Base-by-base conservation (phyloP, 2,888 invertebrate genomes). In the Drosophila lutescens region DNA sequence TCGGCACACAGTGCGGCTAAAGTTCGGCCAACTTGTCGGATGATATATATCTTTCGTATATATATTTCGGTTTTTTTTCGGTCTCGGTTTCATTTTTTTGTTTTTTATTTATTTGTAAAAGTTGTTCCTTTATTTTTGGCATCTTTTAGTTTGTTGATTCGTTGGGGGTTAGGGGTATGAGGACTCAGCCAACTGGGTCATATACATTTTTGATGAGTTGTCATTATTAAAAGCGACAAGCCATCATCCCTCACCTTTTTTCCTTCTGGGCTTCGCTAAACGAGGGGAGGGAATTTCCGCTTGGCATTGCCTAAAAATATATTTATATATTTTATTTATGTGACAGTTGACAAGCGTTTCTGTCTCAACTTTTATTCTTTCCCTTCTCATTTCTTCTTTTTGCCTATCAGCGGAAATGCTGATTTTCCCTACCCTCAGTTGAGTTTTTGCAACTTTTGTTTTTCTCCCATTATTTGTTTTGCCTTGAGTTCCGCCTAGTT, bases 171-270 rank as follows among this genome's bases (percentile, higher is more conserved):
- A 23, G 56, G 60, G 63, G 57, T n/a, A 40, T 30, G 50, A 30
- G 30, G 69, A 73, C 65, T 41, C 32, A 13, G 62, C 72, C 86
- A 89, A 89, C 84, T 90, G 82, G 90, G 90, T 89, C 89, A 89
- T 89, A 88, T 89, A 87, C 76, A 90, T 89, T 87, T 89, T 89
- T 89, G 89, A 89, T 89, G 89, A 90, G 84, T 76, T 88, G 88
- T 88, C 89, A 89, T 90, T 86, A 88, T 86, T 88, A 81, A 86
- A 88, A 72, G 77, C 78, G 79, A 78, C 76, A 79, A 81, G 70
- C 34, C 49, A 49, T 49, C 49, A 49, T 49, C 49, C 49, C 49
- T 34, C 34, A 65, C 54, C 56, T 36, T 23, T 17, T 9, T 26
- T 38, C 8, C 6, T 8, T 30, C 49, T 8, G 43, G n/a, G 26